Conservation (phyloP, 1,140 invertebrate genomes). For the Sitodiplosis mosellana region DNA sequence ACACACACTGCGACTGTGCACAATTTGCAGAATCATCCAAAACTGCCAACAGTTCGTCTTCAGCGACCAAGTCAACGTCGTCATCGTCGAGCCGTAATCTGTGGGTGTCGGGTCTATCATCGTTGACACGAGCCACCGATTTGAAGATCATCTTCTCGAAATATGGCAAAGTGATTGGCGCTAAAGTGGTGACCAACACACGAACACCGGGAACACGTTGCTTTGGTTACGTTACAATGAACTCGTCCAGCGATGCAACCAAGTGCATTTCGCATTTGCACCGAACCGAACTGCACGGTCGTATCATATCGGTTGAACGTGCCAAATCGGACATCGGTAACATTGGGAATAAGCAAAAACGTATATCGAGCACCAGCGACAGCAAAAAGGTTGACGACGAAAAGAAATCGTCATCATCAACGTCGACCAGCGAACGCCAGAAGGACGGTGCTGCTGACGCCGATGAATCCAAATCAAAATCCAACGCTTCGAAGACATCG, state of each 20-base stretch:
- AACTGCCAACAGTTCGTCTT: slow-evolving; percentile 1
- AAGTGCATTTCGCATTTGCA: slow-evolving; percentile 80
- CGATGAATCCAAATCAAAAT: slow-evolving; percentile 19
- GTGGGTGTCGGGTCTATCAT: slow-evolving; percentile 83
- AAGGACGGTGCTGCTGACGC: slow-evolving; percentile 17
- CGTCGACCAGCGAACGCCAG: slow-evolving; percentile 5
- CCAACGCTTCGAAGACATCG: slow-evolving; percentile 10
- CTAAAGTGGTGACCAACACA: slow-evolving; percentile 92
- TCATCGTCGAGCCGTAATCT: slow-evolving; percentile 48
- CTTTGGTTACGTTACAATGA: slow-evolving; percentile 92
- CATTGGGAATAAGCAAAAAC: slow-evolving; percentile 5
- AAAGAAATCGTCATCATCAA: slow-evolving; percentile 19
- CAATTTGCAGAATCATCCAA: not conserved
- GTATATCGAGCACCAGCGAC: slow-evolving; percentile 1
- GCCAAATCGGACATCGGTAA: slow-evolving; percentile 36
- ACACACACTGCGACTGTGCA: not conserved
- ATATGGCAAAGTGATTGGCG: slow-evolving; percentile 86
- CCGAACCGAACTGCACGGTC: slow-evolving; percentile 73
- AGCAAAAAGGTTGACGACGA: slow-evolving; percentile 15
- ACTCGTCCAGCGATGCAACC: slow-evolving; percentile 66
- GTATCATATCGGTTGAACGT: slow-evolving; percentile 84
- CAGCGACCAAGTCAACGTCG: slow-evolving; percentile 10
- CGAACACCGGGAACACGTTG: slow-evolving; percentile 75
- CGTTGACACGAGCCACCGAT: slow-evolving; percentile 76
- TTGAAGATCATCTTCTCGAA: slow-evolving; percentile 80